Evolutionary conservation across 1,140 invertebrate genomes (phyloP).

Genomic region (Philotrypesis tridentata): DNA sequence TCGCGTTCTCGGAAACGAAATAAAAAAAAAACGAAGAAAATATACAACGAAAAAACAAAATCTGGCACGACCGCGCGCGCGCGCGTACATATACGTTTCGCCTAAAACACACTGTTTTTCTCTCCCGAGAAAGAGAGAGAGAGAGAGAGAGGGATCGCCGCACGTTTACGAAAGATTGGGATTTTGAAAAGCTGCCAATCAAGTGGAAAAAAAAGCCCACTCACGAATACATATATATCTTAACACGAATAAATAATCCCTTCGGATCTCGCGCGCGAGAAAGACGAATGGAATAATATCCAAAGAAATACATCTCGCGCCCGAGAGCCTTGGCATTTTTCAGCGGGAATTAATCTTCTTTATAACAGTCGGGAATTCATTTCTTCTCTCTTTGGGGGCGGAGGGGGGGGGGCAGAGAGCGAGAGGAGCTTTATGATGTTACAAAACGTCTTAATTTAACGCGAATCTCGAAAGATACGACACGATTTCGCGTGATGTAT

Average conservation of each 20-base stretch:
- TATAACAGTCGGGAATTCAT: not conserved
- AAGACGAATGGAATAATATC: not conserved
- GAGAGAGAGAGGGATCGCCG: not conserved
- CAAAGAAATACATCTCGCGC: not conserved
- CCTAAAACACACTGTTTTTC: not conserved
- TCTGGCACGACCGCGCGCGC: constrained; percentile 20
- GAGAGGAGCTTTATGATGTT: not conserved
- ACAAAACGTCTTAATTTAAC: not conserved
- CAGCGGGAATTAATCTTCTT: not conserved
- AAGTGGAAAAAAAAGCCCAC: not conserved
- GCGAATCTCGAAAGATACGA: not conserved
- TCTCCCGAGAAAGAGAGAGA: too few relatives aligned
- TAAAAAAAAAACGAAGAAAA: not conserved
- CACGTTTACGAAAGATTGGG: not conserved
- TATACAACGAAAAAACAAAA: too few relatives aligned
- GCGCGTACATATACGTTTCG: too few relatives aligned
- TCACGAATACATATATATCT: not conserved
- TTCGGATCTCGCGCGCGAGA: not conserved
- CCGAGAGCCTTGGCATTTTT: constrained; percentile 6
- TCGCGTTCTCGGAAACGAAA: not conserved
- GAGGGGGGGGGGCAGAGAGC: too few relatives aligned
- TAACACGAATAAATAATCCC: constrained; percentile 1
- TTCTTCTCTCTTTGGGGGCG: not conserved
- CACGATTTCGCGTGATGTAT: too few relatives aligned
- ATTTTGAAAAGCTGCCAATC: not conserved